Base-by-base conservation (phyloP, 1,140 invertebrate genomes). In the Luehdorfia chinensis region DNA sequence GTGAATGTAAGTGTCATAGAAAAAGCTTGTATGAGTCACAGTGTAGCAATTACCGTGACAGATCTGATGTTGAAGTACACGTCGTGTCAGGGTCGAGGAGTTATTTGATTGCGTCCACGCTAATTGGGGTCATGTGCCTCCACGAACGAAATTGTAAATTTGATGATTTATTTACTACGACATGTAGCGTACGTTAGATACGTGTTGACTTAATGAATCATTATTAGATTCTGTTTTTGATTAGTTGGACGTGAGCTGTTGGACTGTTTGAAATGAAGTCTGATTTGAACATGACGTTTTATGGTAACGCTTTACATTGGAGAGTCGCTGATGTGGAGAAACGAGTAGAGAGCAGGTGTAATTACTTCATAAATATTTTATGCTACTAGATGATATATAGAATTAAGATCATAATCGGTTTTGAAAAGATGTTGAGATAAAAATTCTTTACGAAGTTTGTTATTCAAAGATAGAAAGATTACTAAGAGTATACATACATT, bases 131-230 rank as follows among this genome's bases (percentile, higher is more conserved):
- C 37, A 41, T 23, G 37, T 27, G 23, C 13, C 21, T 11, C 21
- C 2, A 41, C 14, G 31, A 27, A 15, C 8, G 12, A 27, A 41
- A 41, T 21, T 14, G 25, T 13, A 27, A 19, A 15, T 34, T n/a
- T 14, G 23, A 27, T 15, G 23, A 27, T 41, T 37, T 19, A 39
- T 39, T 41, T 27, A 4, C 21, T 13, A 13, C 37, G 37, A 41
- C 37, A 14, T 41, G 25, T 21, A 25, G 6, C 19, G 36, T 39
- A 27, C 1, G 12, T 41, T 37, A 19, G 37, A 41, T 41, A 25
- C 21, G 37, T 27, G 37, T 41, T 41, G 37, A 41, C 23, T 41
- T 41, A 41, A 41, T 41, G 21, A 27, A 25, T 41, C 23, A 15
- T 27, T 41, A 41, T 41, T 21, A 41, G 37, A 41, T 41, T 16